These are phyloP conservation scores for Drosophila buzzatii DNA, from an alignment of 2,888 invertebrate species.

Conservation along the genomic window DNA sequence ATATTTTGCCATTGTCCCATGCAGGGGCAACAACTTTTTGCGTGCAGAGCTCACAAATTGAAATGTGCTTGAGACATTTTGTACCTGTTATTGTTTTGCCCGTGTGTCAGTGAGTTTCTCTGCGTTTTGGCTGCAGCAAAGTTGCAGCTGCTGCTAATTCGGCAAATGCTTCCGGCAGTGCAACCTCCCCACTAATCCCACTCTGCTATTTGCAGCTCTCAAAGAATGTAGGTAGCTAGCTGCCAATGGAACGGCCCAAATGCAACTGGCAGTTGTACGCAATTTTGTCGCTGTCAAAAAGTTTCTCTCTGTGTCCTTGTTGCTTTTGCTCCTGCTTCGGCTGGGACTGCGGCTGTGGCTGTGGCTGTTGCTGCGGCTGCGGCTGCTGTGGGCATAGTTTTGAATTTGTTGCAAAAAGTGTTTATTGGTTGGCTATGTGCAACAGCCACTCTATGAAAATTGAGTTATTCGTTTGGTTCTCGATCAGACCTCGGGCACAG, in stretches of 20 bases:
- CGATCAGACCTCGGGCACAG: conserved; percentile 27
- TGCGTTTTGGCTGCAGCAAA: conserved; percentile 63
- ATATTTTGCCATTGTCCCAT: conserved; percentile 74
- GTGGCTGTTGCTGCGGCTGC: conserved; percentile 4
- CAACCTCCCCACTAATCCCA: background rate
- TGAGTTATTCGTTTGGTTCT: conserved; percentile 68
- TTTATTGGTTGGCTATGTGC: conserved; percentile 75
- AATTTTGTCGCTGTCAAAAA: conserved; percentile 79
- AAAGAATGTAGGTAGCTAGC: conserved; percentile 9
- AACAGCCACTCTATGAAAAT: conserved; percentile 72
- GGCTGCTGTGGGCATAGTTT: conserved; percentile 52
- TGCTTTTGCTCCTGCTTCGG: conserved; percentile 22
- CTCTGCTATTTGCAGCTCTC: conserved; percentile 31
- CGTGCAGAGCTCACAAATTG: conserved; percentile 60
- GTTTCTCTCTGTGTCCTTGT: conserved; percentile 56
- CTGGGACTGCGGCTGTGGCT: conserved; percentile 7
- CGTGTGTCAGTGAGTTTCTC: conserved; percentile 54
- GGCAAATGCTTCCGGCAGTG: conserved; percentile 58
- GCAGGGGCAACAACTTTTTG: conserved; percentile 52
- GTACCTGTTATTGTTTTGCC: conserved; percentile 72
- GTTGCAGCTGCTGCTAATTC: conserved; percentile 75
- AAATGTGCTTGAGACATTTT: conserved; percentile 76
- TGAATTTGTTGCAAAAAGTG: conserved; percentile 78
- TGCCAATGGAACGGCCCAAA: conserved; percentile 36
- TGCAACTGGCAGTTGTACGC: conserved; percentile 71